phyloP scores from a whole-genome alignment of 2,888 invertebrate genomes.

The Pheosia gnoma region DNA sequence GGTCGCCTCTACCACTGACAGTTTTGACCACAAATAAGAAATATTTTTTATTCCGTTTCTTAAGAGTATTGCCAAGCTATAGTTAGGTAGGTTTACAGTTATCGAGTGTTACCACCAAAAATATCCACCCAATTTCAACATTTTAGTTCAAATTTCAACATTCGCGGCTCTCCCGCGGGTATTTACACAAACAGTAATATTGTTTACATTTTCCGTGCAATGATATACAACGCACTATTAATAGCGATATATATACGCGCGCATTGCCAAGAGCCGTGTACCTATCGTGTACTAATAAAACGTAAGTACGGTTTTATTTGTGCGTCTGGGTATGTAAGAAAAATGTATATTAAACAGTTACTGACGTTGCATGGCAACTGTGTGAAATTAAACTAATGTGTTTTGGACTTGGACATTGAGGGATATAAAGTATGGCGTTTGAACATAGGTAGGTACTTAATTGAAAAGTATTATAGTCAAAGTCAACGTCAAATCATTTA shows the following conservation, averaged over 20 bases:
- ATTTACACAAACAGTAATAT: constrained; percentile 65
- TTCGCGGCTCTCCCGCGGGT: constrained; percentile 35
- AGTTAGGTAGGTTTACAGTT: not conserved
- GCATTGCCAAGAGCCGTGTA: constrained; percentile 53
- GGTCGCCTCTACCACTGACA: not conserved
- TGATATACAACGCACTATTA: constrained; percentile 59
- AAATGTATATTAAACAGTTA: not conserved
- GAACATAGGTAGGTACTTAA: too few relatives aligned
- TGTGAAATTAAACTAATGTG: too few relatives aligned
- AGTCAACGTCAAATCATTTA: too few relatives aligned
- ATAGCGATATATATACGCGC: constrained; percentile 38
- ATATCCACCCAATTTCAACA: constrained; percentile 17
- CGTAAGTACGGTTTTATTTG: constrained; percentile 34
- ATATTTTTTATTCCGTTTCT: too few relatives aligned
- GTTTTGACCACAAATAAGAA: too few relatives aligned
- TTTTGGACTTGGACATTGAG: too few relatives aligned
- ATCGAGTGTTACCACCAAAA: not conserved
- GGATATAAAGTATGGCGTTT: too few relatives aligned
- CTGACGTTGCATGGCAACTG: too few relatives aligned
- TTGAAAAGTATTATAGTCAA: too few relatives aligned
- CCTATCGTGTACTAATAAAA: constrained; percentile 39
- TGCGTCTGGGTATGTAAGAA: constrained; percentile 12
- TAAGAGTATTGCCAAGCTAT: too few relatives aligned
- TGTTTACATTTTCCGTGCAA: constrained; percentile 67
- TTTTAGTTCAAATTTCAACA: constrained; percentile 35